These are phyloP conservation scores for Capreolus pygargus DNA, from an alignment of 2,113 vertebrate species.

Conservation along the genomic window DNA sequence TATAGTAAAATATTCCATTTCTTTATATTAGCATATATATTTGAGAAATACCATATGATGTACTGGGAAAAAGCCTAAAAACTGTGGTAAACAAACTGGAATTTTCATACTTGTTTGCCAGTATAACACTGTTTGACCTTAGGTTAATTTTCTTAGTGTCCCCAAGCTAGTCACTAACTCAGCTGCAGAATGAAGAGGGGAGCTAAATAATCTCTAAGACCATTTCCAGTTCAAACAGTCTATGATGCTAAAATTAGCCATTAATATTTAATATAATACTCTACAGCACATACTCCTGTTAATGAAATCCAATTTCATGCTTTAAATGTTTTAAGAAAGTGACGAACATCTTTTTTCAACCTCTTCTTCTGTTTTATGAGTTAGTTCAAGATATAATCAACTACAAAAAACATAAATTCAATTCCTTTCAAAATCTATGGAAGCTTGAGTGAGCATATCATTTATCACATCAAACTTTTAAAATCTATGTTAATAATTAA, in stretches of 20 bases:
- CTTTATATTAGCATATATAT: background rate
- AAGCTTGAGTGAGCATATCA: background rate
- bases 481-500: background rate
- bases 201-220: background rate
- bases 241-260: background rate
- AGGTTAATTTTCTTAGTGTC: background rate
- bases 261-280: background rate
- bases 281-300: background rate
- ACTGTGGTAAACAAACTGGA: background rate
- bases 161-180: background rate
- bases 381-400: background rate
- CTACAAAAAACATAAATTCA: slow-evolving; percentile 1
- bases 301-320: background rate
- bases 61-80: background rate
- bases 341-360: background rate
- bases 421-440: background rate
- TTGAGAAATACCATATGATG: background rate
- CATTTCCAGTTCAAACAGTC: background rate
- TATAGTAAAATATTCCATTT: background rate
- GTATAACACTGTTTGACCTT: background rate
- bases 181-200: background rate
- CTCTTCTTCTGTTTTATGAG: background rate
- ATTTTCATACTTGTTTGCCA: background rate
- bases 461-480: background rate
- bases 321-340: slow-evolving; percentile 14